phyloP scores from a whole-genome alignment of 1,140 invertebrate species.

The Drosophila kurseongensis region DNA sequence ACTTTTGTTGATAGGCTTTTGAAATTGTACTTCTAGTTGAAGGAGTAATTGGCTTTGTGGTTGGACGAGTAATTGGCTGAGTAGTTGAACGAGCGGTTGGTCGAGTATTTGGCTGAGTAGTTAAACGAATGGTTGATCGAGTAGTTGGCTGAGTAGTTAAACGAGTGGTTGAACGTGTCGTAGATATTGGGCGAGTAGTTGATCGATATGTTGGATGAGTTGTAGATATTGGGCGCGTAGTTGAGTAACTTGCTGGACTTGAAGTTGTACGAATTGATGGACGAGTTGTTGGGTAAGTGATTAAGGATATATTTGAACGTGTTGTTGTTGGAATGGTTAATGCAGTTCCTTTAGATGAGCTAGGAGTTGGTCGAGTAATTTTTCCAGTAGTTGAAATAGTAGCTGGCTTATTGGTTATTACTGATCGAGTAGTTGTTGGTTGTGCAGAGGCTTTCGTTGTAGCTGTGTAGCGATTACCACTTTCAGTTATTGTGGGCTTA shows the following conservation, averaged over 20 bases:
- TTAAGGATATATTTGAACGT: not conserved
- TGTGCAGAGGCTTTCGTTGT: constrained; percentile 13
- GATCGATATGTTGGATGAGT: not conserved
- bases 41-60: not conserved
- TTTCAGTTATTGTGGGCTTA: constrained; percentile 36
- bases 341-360: not conserved
- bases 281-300: not conserved
- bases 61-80: not conserved
- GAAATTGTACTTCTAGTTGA: not conserved
- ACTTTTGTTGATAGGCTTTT: not conserved
- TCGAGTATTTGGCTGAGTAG: not conserved
- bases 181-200: not conserved
- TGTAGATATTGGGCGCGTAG: not conserved
- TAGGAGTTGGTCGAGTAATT: constrained; percentile 1
- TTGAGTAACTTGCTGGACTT: constrained; percentile 4
- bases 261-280: not conserved
- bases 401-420: constrained; percentile 10
- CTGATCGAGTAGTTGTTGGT: constrained; percentile 7
- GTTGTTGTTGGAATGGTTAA: not conserved
- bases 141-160: not conserved
- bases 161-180: not conserved
- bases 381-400: not conserved
- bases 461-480: constrained; percentile 16
- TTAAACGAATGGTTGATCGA: not conserved
- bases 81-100: constrained; percentile 15